Evolutionary conservation across 35 echinoderm and acorn worm genomes (phyloP), one percentile per base, ranked within the genome.

Genomic region (Ophioderma brevispina): DNA sequence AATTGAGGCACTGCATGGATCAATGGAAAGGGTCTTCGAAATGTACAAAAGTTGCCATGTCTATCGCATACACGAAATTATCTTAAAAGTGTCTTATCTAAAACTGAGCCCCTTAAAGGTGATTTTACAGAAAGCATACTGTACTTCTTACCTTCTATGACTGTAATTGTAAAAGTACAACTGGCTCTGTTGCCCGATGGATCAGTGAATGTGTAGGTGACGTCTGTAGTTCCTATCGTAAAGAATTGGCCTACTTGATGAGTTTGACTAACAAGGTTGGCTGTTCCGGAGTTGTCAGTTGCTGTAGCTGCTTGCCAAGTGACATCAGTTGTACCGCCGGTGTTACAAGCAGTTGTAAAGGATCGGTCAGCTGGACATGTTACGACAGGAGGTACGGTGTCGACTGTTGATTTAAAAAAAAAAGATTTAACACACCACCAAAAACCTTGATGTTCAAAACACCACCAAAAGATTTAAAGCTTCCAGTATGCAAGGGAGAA

Each of bases 171-270:
- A 39, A 91, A 86, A 33, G 30, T n/a, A 59, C 90, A 91, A 37
- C 41, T 31, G 13, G 41, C 82, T 35, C 75, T 79, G 49, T 91
- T 91, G 34, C 82, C 82, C 6, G 81, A 35, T 55, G 90, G 81
- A 79, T 91, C 90, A 1, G 75, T 91, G 76, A 85, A 91, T 34
- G 75, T 85, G 90, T 91, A 91, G 14, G 75, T 78, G 32, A 91
- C 90, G 8, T n/a, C 28, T 5, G 82, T 91, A 14, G 13, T 0
- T 17, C 81, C 90, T 0, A 76, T 36, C 25, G 83, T 10, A 46
- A 35, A 35, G 39, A 91, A 91, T 30, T 70, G 59, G 10, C 59
- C 59, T 15, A 25, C 1, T 13, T 3, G 17, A 70, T 70, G 15
- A 25, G 6, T 25, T 30, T 30, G 15, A 25, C 17, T 25, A 25